Conservation (phyloP, 2,888 invertebrate species). For the Tyria jacobaeae region DNA sequence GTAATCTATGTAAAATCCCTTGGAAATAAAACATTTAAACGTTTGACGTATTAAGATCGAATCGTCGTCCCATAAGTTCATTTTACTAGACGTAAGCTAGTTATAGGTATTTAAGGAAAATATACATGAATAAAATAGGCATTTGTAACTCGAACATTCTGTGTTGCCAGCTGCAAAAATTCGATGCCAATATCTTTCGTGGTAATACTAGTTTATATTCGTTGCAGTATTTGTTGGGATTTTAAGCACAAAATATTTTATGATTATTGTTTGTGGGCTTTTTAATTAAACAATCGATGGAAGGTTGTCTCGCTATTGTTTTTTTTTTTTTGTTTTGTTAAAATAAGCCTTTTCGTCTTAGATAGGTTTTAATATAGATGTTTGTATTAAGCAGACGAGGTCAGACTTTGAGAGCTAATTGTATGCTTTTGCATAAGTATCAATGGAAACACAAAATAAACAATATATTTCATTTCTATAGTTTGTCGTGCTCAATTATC, state of each 20-base stretch:
- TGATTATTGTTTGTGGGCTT: slow-evolving; percentile 61
- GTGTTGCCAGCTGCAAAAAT: slow-evolving; percentile 70
- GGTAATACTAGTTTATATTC: slow-evolving; percentile 65
- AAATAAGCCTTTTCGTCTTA: slow-evolving; percentile 77
- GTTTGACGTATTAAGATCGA: slow-evolving; percentile 46
- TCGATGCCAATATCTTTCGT: slow-evolving; percentile 60
- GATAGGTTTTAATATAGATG: slow-evolving; percentile 82
- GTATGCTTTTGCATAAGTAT: slow-evolving; percentile 43
- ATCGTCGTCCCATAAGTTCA: slow-evolving; percentile 62
- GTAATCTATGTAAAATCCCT: slow-evolving; percentile 40
- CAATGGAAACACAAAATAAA: slow-evolving; percentile 26
- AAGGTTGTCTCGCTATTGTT: slow-evolving; percentile 72
- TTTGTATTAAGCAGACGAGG: slow-evolving; percentile 72
- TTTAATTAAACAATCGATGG: slow-evolving; percentile 67
- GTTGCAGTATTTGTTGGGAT: slow-evolving; percentile 75
- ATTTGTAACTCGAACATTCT: slow-evolving; percentile 74
- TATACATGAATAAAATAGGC: slow-evolving; percentile 67
- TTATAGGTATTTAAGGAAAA: slow-evolving; percentile 73
- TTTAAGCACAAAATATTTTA: slow-evolving; percentile 66
- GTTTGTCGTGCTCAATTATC: slow-evolving; percentile 60
- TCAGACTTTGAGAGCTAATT: slow-evolving; percentile 53
- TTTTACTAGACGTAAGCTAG: slow-evolving; percentile 77
- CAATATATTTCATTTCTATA: slow-evolving; percentile 46
- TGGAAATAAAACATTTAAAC: slow-evolving; percentile 44
- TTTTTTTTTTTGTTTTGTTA: slow-evolving; percentile 54